These are phyloP conservation scores for Mus minutoides DNA, from an alignment of 2,797 vertebrate species.

Conservation along the genomic window DNA sequence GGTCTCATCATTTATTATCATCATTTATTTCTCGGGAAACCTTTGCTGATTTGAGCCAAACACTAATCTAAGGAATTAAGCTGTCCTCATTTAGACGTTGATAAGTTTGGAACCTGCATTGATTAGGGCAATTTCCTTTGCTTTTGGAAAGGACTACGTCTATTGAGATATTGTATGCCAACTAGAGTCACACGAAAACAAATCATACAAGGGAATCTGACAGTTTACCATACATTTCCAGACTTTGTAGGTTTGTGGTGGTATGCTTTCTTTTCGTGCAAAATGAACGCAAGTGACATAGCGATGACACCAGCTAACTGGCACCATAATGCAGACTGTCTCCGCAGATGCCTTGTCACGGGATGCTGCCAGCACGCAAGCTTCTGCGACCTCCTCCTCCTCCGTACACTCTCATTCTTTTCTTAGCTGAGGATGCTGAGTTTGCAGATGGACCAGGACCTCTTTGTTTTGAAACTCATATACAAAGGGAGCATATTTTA, in stretches of 20 bases:
- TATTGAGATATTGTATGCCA: slow-evolving; percentile 56
- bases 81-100: slow-evolving; percentile 8
- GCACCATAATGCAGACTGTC: slow-evolving; percentile 68
- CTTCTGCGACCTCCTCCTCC: background rate
- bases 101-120: background rate
- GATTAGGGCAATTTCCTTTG: slow-evolving; percentile 60
- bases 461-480: background rate
- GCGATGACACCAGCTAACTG: slow-evolving; percentile 61
- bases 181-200: slow-evolving; percentile 60
- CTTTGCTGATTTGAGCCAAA: slow-evolving; percentile 25
- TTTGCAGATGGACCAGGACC: background rate
- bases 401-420: background rate
- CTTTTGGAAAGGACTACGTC: background rate
- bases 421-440: background rate
- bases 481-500: background rate
- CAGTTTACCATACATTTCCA: slow-evolving; percentile 77
- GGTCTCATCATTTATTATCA: slow-evolving; percentile 54
- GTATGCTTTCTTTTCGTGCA: slow-evolving; percentile 27
- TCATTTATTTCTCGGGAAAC: slow-evolving; percentile 58
- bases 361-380: background rate
- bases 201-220: slow-evolving; percentile 68
- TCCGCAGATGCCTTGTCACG: slow-evolving; percentile 33
- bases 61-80: slow-evolving; percentile 64
- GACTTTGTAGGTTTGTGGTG: slow-evolving; percentile 66
- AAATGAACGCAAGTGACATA: slow-evolving; percentile 63